A percentile compares a stretch with the other conserved stretches of the same genome.
Evolutionary conservation across 1,140 invertebrate species (phyloP).

Genomic region (Megalonaias nervosa): DNA sequence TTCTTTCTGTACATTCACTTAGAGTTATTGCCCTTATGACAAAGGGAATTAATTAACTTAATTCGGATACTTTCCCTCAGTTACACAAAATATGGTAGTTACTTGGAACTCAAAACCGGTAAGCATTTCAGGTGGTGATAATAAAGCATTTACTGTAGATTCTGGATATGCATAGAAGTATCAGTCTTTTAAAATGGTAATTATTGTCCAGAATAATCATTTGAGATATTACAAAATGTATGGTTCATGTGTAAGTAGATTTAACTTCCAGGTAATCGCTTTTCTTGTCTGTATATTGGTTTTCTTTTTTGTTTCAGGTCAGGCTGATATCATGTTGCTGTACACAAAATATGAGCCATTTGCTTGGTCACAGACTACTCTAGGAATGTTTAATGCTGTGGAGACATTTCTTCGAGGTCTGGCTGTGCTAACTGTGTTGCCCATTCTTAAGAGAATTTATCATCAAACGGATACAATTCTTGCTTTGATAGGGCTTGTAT

Average conservation of each 20-base stretch:
- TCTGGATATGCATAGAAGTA: neutral
- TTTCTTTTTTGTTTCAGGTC: slow-evolving; percentile 58
- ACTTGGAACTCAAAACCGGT: too few relatives aligned
- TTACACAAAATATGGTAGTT: too few relatives aligned
- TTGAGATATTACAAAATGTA: neutral
- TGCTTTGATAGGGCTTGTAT: slow-evolving; percentile 67
- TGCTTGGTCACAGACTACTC: slow-evolving; percentile 69
- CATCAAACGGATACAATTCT: slow-evolving; percentile 62
- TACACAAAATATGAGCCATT: slow-evolving; percentile 49
- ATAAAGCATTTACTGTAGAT: neutral
- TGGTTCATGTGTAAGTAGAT: neutral
- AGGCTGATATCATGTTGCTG: slow-evolving; percentile 63
- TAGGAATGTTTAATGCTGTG: slow-evolving; percentile 69
- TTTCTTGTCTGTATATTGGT: neutral
- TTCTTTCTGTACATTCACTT: too few relatives aligned
- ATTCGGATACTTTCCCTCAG: too few relatives aligned
- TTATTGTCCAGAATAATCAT: neutral
- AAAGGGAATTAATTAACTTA: too few relatives aligned
- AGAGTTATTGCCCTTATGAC: too few relatives aligned
- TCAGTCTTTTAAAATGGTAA: neutral
- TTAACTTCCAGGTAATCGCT: neutral
- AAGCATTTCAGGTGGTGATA: slow-evolving; percentile 1
- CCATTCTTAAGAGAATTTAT: slow-evolving; percentile 51
- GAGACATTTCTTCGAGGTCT: slow-evolving; percentile 69
- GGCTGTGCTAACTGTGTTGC: slow-evolving; percentile 64